Evolutionary conservation across 2,888 invertebrate genomes (phyloP).

Genomic region (Lagria hirta): DNA sequence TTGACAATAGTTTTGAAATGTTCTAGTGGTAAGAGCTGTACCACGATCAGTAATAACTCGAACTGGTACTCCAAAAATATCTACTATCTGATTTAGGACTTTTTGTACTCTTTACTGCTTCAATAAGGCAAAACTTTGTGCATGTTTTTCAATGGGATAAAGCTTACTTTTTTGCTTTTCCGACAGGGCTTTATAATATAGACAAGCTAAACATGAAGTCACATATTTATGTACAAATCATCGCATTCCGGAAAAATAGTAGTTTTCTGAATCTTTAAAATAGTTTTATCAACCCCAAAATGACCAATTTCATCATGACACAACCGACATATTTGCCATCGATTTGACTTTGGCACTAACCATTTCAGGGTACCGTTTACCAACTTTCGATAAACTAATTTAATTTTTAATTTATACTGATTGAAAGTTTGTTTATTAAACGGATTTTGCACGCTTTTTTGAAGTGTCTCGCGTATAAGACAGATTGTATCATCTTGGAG

Average conservation of each 20-base stretch:
- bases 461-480: too few relatives aligned
- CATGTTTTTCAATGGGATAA: conserved; percentile 39
- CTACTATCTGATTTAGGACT: conserved; percentile 27
- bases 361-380: conserved; percentile 21
- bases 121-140: conserved; percentile 37
- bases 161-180: conserved; percentile 35
- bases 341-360: conserved; percentile 27
- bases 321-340: conserved; percentile 32
- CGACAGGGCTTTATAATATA: conserved; percentile 32
- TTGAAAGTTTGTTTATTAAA: too few relatives aligned
- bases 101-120: conserved; percentile 31
- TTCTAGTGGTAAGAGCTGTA: conserved; percentile 24
- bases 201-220: conserved; percentile 38
- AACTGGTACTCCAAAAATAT: conserved; percentile 33
- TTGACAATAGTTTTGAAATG: conserved; percentile 21
- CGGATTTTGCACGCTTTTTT: too few relatives aligned
- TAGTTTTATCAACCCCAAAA: conserved; percentile 29
- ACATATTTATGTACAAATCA: conserved; percentile 40
- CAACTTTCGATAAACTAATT: conserved; percentile 28
- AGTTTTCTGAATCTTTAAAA: conserved; percentile 26
- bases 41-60: conserved; percentile 26
- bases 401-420: conserved; percentile 26
- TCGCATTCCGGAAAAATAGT: conserved; percentile 33
- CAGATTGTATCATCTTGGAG: too few relatives aligned
- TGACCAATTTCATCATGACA: conserved; percentile 33